Evolutionary conservation across 2,113 vertebrate genomes (phyloP), one percentile per base, ranked within the genome.

Genomic region (Coracopsis vasa): DNA sequence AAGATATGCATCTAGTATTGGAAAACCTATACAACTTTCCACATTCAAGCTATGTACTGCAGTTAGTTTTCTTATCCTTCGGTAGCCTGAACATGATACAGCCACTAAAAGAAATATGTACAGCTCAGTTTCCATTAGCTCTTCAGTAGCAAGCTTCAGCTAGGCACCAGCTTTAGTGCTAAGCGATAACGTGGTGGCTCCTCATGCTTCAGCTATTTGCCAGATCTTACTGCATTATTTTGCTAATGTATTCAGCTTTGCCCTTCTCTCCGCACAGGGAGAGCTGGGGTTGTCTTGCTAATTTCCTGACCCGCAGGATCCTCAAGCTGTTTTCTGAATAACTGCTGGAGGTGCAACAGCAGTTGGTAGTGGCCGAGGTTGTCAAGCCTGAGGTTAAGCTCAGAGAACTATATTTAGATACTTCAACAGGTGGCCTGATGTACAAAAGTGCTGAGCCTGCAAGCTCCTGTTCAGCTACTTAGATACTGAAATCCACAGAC

Each of bases 361-460:
- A 24, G 50, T 90, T 88, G 54, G 50, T 41, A 83, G 58, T 31
- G 67, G 42, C 19, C 28, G 37, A 74, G 61, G 91, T 53, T 80
- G 50, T 80, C 80, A 75, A 88, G 72, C 24, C 35, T 65, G 56
- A 92, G 61, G 65, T 94, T 94, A 96, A 95, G 75, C 86, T 92
- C 6, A 1, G 41, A 69, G 56, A 42, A 37, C 95, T 96, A 96
- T 96, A 96, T 96, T 96, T 97, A 96, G 95, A 33, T 37, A 69
- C 80, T 88, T 86, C 88, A 92, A 37, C 95, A 96, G 95, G 96
- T 96, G 95, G 95, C 61, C 72, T 78, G 91, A 90, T 60, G 69
- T 60, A 92, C 58, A 51, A 33, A 96, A 96, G 81, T 94, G 86
- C 82, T 96, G 90, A 97, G 83, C 94, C 75, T 86, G 90, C 95